Base-by-base conservation (phyloP, 2,113 vertebrate genomes). In the Prochilodus magdalenae region DNA sequence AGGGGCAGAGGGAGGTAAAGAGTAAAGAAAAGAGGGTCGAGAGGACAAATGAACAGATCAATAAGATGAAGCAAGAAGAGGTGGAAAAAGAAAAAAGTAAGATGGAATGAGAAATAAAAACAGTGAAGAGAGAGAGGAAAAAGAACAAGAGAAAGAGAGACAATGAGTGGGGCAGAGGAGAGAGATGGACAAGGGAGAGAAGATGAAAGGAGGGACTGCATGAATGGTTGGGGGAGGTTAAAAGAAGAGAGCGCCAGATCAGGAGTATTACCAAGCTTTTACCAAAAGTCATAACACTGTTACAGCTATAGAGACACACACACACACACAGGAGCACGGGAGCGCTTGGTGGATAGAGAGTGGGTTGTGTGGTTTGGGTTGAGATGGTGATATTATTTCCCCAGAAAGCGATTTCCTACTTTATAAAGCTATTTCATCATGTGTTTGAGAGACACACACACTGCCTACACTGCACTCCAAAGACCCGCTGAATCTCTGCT, bases 391-490 rank as follows among this genome's bases (percentile, higher is more conserved):
- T 83, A 73, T 83, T 84, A 84, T 83, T 91, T 90, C 90, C 91
- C 88, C 90, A 91, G 90, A 92, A 90, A 89, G 84, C 86, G 92
- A 93, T 94, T 94, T 94, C 94, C 88, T 57, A 89, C 91, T 87
- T 94, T 93, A 89, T 91, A 90, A 89, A 93, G 93, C 87, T 93
- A 94, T 94, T 94, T 93, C 94, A 94, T 94, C 94, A 94, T 77
- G 73, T 75, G 80, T 74, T 83, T 81, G 83, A 83, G 77, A 51
- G 67, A 75, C 60, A 77, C 47, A 75, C 44, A 69, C 53, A 44
- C 72, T 71, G 75, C 49, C 73, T 47, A 75, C 83, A 72, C 73
- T 84, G 78, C 59, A 81, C 79, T 51, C 79, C 75, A 59, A 65
- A 82, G 80, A 82, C 80, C 51, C n/a, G 33, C 73, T 51, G 81